Percentiles rank a stretch among this genome's conserved stretches.
Conservation (phyloP, 2,888 invertebrate species). For the Lottia gigantea region DNA sequence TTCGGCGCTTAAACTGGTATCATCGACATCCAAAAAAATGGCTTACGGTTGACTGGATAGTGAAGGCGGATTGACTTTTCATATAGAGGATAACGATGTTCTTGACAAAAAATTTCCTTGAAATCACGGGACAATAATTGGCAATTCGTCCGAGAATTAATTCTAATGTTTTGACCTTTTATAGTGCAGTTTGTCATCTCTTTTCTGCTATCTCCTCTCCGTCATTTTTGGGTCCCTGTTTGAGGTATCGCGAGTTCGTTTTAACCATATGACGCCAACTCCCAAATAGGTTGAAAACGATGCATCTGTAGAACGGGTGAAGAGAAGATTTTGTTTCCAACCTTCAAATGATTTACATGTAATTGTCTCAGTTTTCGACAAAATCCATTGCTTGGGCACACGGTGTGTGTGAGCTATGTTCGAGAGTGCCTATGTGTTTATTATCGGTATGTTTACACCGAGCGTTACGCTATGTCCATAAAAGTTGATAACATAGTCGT, state of each 20-base stretch:
- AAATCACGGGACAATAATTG: background rate
- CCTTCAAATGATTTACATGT: constrained; percentile 25
- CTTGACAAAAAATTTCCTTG: background rate
- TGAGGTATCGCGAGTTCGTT: constrained; percentile 15
- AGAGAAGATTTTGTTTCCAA: constrained; percentile 26
- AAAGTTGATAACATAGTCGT: too few relatives aligned
- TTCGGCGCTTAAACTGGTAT: constrained; percentile 24
- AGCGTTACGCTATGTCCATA: too few relatives aligned
- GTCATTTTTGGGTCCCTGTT: constrained; percentile 17
- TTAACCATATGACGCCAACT: constrained; percentile 19
- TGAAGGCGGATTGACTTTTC: constrained; percentile 27
- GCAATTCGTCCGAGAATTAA: background rate
- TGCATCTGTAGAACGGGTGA: constrained; percentile 23
- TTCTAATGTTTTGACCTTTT: constrained; percentile 10
- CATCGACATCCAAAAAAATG: too few relatives aligned
- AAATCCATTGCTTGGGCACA: constrained; percentile 27
- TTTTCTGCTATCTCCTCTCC: background rate
- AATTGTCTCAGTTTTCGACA: constrained; percentile 25
- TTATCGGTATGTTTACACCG: too few relatives aligned
- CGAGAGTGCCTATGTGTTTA: too few relatives aligned
- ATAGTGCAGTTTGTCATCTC: constrained; percentile 7
- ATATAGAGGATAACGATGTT: background rate
- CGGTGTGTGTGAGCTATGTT: constrained; percentile 12
- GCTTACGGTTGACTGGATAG: constrained; percentile 25
- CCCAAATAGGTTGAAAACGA: constrained; percentile 24